Conservation (phyloP, 2,888 invertebrate genomes). For the Pyralis farinalis region DNA sequence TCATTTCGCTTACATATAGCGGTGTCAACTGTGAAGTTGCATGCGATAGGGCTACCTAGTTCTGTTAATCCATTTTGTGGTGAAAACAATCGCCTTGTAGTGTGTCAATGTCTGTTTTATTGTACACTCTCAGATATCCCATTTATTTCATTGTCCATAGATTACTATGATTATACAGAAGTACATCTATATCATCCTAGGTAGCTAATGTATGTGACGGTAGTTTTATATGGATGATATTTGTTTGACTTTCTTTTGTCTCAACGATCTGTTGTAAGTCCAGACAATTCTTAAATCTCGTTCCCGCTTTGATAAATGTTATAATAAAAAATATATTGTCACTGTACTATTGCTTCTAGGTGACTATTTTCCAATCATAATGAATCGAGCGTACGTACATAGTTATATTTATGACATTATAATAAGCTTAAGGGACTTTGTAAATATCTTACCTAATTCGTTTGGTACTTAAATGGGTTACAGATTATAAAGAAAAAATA, state of each 20-base stretch:
- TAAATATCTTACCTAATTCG: slow-evolving; percentile 58
- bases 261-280: slow-evolving; percentile 46
- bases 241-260: slow-evolving; percentile 36
- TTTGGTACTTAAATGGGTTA: slow-evolving; percentile 46
- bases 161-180: slow-evolving; percentile 35
- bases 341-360: slow-evolving; percentile 68
- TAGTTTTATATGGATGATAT: slow-evolving; percentile 58
- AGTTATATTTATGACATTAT: slow-evolving; percentile 44
- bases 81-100: slow-evolving; percentile 47
- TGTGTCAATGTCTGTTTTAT: slow-evolving; percentile 42
- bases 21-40: slow-evolving; percentile 25
- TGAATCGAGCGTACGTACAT: slow-evolving; percentile 40
- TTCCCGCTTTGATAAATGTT: slow-evolving; percentile 67
- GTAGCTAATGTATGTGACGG: slow-evolving; percentile 65
- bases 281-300: slow-evolving; percentile 51
- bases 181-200: slow-evolving; percentile 50
- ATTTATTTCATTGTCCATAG: slow-evolving; percentile 37
- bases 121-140: slow-evolving; percentile 29
- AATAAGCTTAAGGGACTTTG: slow-evolving; percentile 64
- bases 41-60: slow-evolving; percentile 61
- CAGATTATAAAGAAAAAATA: slow-evolving; percentile 27
- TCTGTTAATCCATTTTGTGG: slow-evolving; percentile 50
- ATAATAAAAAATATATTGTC: slow-evolving; percentile 41
- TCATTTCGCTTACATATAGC: no score
- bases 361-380: slow-evolving; percentile 51